Base-by-base conservation (phyloP, 1,140 invertebrate genomes). In the Colletes gigas region DNA sequence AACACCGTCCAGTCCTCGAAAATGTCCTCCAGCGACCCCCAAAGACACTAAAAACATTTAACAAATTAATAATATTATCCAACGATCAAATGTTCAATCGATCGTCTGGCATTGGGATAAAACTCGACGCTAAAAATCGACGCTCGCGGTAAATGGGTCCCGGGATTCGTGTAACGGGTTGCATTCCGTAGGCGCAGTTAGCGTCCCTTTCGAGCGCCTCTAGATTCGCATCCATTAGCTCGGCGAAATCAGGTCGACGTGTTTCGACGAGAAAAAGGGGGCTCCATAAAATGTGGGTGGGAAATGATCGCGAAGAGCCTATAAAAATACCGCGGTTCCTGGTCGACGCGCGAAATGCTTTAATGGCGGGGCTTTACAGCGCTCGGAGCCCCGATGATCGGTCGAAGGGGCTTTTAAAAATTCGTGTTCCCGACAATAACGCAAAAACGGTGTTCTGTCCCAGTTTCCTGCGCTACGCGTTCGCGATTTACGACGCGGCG, bases 401-500 rank as follows among this genome's bases (percentile, higher is more conserved):
- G 67, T 6, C 65, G 69, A 54, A 72, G 63, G 15, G 52, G 60
- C 71, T 75, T 63, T 80, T 68, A 47, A 59, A 76, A 68, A 57
- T 68, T n/a, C 60, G 39, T 9, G 4, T 47, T 39, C 3, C 4
- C 70, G n/a, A 72, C 54, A 72, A 72, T 72, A 39, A 47, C 60
- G 59, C 30, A 21, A 44, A 50, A 44, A 71, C 57, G 55, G 47
- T 39, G 44, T 19, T 6, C 3, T 19, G 72, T 41, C 60, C 72
- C 47, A 76, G 15, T 79, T 59, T 60, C 17, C 30, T 30, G 30
- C 50, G 67, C 3, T 12, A 19, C 60, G 19, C 41, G 74, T 83
- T 83, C 8, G 52, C 83, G 81, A 83, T 83, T 84, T 80, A 83
- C 66, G 82, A 79, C 71, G 63, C 55, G 63, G 12, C 57, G 67